phyloP scores from a whole-genome alignment of 2,797 vertebrate genomes.

The Tolypeutes matacus region DNA sequence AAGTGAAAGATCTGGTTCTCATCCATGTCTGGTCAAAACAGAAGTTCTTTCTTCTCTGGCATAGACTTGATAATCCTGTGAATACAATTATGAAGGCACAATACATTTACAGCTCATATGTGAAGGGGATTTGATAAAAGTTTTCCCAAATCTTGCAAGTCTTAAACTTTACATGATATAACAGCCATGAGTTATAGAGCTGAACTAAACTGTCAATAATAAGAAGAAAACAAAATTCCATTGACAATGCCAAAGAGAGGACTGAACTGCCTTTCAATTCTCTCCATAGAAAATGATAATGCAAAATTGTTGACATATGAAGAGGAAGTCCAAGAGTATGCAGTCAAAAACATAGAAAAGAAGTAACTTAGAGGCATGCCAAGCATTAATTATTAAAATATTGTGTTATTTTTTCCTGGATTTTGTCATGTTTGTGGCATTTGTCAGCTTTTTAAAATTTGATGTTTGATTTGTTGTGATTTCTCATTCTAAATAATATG shows the following conservation, averaged over 20 bases:
- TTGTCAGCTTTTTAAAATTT: slow-evolving; percentile 23
- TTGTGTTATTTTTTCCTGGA: background rate
- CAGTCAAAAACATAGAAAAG: background rate
- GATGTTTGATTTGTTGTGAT: background rate
- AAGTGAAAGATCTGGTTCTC: background rate
- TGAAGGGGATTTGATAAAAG: background rate
- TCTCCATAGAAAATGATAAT: background rate
- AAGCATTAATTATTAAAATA: background rate
- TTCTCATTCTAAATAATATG: slow-evolving; percentile 13
- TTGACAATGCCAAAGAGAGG: background rate
- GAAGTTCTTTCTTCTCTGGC: background rate
- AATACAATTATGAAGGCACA: background rate
- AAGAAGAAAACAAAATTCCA: background rate
- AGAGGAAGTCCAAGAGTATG: background rate
- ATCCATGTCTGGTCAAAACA: background rate
- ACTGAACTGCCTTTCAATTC: background rate
- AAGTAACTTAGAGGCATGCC: background rate
- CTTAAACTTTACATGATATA: background rate
- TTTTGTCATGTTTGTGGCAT: background rate
- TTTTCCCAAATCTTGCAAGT: background rate
- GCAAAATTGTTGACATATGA: background rate
- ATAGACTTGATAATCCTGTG: background rate
- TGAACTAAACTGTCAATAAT: background rate
- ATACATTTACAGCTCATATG: background rate
- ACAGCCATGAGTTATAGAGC: background rate